Conservation (phyloP, 2,113 vertebrate genomes). For the Neolamprologus falcicula region DNA sequence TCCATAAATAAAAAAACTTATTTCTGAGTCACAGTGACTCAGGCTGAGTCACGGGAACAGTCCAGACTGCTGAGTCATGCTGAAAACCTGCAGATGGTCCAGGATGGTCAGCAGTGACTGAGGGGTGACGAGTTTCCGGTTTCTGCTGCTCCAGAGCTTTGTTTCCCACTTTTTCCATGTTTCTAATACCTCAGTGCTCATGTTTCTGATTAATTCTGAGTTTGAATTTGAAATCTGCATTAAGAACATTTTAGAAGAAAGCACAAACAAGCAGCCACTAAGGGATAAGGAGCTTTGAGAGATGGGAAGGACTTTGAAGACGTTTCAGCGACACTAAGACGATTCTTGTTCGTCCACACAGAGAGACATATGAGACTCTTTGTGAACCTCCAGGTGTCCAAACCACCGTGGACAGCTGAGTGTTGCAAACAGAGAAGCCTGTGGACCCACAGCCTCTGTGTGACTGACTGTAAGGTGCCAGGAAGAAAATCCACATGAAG, state of each 20-base stretch:
- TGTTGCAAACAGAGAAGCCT: background rate
- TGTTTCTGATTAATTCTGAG: background rate
- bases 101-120: background rate
- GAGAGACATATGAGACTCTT: background rate
- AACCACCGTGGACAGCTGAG: background rate
- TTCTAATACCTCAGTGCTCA: fast-evolving
- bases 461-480: background rate
- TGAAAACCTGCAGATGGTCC: background rate
- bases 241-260: background rate
- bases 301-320: fast-evolving
- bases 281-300: fast-evolving
- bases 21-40: background rate
- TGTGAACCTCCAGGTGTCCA: background rate
- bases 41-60: background rate
- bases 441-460: background rate
- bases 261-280: background rate
- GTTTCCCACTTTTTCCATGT: fast-evolving
- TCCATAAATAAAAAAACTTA: background rate
- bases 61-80: background rate
- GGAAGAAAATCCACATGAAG: background rate
- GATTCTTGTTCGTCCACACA: background rate
- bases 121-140: background rate
- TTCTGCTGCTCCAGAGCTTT: background rate
- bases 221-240: background rate
- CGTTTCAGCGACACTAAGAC: fast-evolving